These are phyloP conservation scores for Ispidina lecontei DNA, from an alignment of 2,797 vertebrate species.

Conservation along the genomic window DNA sequence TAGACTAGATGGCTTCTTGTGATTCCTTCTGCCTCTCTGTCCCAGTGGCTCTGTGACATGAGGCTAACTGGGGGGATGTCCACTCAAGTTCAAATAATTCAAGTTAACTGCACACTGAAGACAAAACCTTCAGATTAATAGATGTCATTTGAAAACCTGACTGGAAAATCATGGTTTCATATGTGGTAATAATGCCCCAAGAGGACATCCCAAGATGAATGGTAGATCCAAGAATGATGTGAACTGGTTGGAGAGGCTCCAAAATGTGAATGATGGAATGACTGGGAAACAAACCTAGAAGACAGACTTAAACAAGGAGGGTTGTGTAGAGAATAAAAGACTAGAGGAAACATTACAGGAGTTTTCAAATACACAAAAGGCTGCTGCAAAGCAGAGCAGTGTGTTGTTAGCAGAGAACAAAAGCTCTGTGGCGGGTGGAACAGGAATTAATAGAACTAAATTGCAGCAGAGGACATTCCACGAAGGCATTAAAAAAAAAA, in stretches of 20 bases:
- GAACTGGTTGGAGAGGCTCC: conserved; percentile 18
- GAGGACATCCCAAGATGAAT: conserved; percentile 6
- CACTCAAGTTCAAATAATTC: conserved; percentile 43
- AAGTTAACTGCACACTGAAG: conserved; percentile 32
- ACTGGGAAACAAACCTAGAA: conserved; percentile 18
- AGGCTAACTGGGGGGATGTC: conserved; percentile 1
- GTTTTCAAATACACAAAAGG: not conserved
- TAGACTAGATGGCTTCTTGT: not conserved
- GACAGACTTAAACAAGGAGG: not conserved
- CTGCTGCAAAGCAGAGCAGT: not conserved
- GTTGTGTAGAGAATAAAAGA: not conserved
- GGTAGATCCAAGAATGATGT: conserved; percentile 15
- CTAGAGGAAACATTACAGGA: not conserved
- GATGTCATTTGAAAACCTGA: conserved; percentile 22
- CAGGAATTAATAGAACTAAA: not conserved
- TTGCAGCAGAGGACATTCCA: not conserved
- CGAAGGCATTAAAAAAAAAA: not conserved
- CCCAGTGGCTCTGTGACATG: not conserved
- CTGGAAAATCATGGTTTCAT: not conserved
- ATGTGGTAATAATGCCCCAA: conserved; percentile 11
- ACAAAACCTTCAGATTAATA: conserved; percentile 13
- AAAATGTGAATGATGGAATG: conserved; percentile 1
- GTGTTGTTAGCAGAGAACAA: not conserved
- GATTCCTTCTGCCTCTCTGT: not conserved
- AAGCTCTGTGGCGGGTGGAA: not conserved